Evolutionary conservation across 2,797 vertebrate genomes (phyloP), one percentile per base, ranked within the genome.

Genomic region (Peromyscus melanophrys): DNA sequence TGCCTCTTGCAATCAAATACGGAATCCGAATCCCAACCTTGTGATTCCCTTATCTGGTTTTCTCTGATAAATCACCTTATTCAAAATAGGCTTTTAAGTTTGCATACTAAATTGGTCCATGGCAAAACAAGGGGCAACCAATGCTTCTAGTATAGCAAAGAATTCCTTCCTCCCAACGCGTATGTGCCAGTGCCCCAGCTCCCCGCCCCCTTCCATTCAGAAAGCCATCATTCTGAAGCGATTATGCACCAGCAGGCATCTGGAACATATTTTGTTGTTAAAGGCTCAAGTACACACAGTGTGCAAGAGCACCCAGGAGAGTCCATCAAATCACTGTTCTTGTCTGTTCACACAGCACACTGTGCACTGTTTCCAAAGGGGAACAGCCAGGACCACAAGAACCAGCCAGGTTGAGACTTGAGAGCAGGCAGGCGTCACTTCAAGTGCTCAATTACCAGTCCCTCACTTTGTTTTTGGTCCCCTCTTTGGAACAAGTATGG

Each of bases 371-470:
- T 90, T 71, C 73, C 63, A 52, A 96, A 71, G 34, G 67, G 88
- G 2, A 7, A 49, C 0, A 34, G 57, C 16, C 43, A 88, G 55
- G 17, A n/a, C 82, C 67, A 67, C 31, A 4, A 34, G 34, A 21
- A 77, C 43, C 57, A 34, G 13, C 27, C 0, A n/a, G 63, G 63
- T 63, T 83, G 52, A n/a, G 25, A 57, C 16, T 49, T 0, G 10
- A 93, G 40, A 80, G 27, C 21, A 67, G 0, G 16, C 4, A 65
- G 46, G 21, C 4, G 31, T 86, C 52, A 71, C 85, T 88, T 89
- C 90, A 97, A 98, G 97, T 12, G 93, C 78, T 80, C 85, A 97
- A 73, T 85, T 96, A 87, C 52, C 40, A 84, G 57, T 27, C 90
- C 96, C 84, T 89, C 82, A 92, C 63, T 96, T 27, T n/a, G 31